A percentile compares a stretch with the other conserved stretches of the same genome.
phyloP scores from a whole-genome alignment of 2,888 invertebrate genomes.

The Strigamia maritima region DNA sequence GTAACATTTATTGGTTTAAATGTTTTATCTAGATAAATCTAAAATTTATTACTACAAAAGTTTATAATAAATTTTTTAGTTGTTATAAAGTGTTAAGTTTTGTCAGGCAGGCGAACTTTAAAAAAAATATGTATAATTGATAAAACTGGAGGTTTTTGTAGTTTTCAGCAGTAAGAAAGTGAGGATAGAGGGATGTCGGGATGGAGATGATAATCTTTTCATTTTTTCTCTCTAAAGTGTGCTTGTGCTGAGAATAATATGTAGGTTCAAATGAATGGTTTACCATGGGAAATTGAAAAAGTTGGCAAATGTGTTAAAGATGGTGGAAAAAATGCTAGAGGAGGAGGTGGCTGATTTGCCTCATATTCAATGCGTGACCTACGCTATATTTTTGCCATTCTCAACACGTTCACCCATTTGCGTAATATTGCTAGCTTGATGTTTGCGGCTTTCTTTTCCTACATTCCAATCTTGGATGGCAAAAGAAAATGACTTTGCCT shows the following conservation, averaged over 20 bases:
- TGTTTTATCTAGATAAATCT: too few relatives aligned
- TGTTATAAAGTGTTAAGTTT: too few relatives aligned
- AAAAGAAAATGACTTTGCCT: neutral
- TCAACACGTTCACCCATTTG: neutral
- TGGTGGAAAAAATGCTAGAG: neutral
- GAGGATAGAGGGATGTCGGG: too few relatives aligned
- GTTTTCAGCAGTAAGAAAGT: neutral
- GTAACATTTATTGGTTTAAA: too few relatives aligned
- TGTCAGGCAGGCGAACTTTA: too few relatives aligned
- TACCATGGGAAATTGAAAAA: neutral
- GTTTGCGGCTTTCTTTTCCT: neutral
- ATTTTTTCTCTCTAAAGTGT: neutral
- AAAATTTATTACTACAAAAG: neutral
- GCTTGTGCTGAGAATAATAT: neutral
- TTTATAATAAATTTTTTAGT: neutral
- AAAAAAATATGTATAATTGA: neutral
- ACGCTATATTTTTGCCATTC: neutral
- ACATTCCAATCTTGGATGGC: neutral
- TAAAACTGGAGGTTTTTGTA: neutral
- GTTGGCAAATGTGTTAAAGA: neutral
- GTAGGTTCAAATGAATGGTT: neutral
- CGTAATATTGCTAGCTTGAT: neutral
- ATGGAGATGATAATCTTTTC: too few relatives aligned
- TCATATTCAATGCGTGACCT: neutral
- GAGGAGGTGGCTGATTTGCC: neutral